Base-by-base conservation (phyloP, 2,113 vertebrate genomes). In the Scomber japonicus region DNA sequence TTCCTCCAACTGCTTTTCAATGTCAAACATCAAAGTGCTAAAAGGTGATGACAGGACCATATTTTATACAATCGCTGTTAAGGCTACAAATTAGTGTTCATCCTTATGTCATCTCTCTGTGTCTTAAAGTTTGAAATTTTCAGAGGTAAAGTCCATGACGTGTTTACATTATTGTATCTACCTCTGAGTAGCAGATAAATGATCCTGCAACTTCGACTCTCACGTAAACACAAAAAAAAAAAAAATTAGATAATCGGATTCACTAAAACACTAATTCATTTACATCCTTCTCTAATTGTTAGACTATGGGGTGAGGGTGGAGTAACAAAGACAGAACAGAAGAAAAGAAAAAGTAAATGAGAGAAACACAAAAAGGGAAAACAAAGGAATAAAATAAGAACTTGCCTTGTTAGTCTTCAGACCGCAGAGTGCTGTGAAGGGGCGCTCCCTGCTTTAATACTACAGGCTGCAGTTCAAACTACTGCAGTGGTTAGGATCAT, bases 401-500 rank as follows among this genome's bases (percentile, higher is more conserved):
- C 96, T 97, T 96, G 97, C 97, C 97, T 97, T 88, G 24, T 72
- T 71, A 75, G 88, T 96, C 97, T 98, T 97, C 97, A 98, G 97
- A 97, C 94, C 95, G 91, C 94, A 96, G 95, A 94, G 97, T 97
- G 96, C 97, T 98, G 97, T 97, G 97, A 96, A 97, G 95, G 95
- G 96, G 96, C 97, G 96, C 97, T 96, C 97, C 97, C 97, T 97
- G 93, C 96, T 96, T 96, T 92, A 77, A 81, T 6, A 71, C 71
- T 85, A 96, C 71, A 95, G 93, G 95, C 96, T 97, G 95, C 91
- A 96, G 95, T 96, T 95, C 85, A 90, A 94, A 92, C 86, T 81
- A 80, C 93, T 90, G 92, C 90, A 94, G 95, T 95, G 93, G 95
- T 97, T 97, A 91, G 78, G 54, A 72, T 89, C 71, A 96, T 90